Conservation (phyloP, 1,140 invertebrate species). For the Cheumatopsyche charites region DNA sequence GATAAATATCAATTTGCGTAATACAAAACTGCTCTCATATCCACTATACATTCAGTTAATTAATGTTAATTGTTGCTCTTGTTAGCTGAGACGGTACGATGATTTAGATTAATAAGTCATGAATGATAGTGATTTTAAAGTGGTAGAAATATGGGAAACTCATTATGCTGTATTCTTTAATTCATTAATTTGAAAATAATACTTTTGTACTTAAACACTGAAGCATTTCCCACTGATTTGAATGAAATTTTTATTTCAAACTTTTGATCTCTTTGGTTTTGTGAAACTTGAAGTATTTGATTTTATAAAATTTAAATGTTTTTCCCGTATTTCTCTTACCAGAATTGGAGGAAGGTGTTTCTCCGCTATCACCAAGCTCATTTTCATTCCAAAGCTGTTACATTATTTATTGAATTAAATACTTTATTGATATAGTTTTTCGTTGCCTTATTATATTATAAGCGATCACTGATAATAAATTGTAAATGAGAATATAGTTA, state of each 20-base stretch:
- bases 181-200: too few species aligned
- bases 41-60: conserved; percentile 30
- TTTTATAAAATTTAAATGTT: not conserved
- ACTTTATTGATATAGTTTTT: conserved; percentile 48
- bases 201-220: too few species aligned
- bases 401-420: conserved; percentile 46
- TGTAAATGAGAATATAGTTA: conserved; percentile 36
- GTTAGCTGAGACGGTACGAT: conserved; percentile 30
- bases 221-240: too few species aligned
- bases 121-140: conserved; percentile 21
- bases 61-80: conserved; percentile 35
- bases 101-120: conserved; percentile 31
- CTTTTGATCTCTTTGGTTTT: not conserved
- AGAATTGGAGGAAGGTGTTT: conserved; percentile 5
- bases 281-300: not conserved
- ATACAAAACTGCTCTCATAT: conserved; percentile 26
- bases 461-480: conserved; percentile 46
- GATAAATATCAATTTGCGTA: conserved; percentile 16
- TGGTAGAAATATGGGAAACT: conserved; percentile 11
- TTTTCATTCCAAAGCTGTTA: conserved; percentile 49
- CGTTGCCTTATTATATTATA: conserved; percentile 48
- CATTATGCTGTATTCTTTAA: too few species aligned
- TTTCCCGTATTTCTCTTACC: conserved; percentile 22
- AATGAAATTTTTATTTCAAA: too few species aligned
- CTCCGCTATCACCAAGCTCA: conserved; percentile 42